Evolutionary conservation across 2,797 vertebrate species (phyloP), one percentile per base, ranked within the genome.

Genomic region (Craterocephalus amniculus): DNA sequence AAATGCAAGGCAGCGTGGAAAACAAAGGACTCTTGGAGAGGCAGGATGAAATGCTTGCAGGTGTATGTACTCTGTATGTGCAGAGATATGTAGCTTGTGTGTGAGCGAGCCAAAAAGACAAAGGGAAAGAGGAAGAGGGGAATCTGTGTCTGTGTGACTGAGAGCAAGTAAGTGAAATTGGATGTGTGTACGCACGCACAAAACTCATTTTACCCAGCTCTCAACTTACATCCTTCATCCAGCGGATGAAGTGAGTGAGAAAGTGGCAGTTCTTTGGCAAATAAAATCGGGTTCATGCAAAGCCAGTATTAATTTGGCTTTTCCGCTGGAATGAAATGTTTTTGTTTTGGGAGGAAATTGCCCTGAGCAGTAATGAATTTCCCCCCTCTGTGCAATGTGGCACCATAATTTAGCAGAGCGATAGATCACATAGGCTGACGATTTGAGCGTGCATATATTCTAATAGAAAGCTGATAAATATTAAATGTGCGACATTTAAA

Each of bases 301-400:
- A 94, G 93, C 91, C 92, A 88, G 88, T 91, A 93, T 92, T 95
- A 91, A 95, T 95, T 93, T 94, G 85, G 88, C 87, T 93, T 94
- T 92, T 89, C 91, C 79, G 77, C 84, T 74, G 88, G 86, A 94
- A 93, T 94, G 85, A 94, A 95, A 94, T 94, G 92, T 93, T 95
- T 95, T 95, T 94, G 91, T 95, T 94, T 95, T 93, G 88, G 88
- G 90, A 90, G 92, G 91, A 94, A 95, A 94, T 93, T 93, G 93
- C 93, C 91, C 89, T 85, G 74, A 92, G 94, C 93, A 78, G 83
- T 94, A 95, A 95, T 95, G 92, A 94, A 94, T 94, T 93, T 83
- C 80, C 85, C 82, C 87, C 89, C 82, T 87, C 86, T 80, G 83
- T 72, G 90, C 92, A 81, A 80, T 74, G 87, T 94, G 93, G 92